phyloP scores from a whole-genome alignment of 2,888 invertebrate species.

The Hemicrepidius hirtus region DNA sequence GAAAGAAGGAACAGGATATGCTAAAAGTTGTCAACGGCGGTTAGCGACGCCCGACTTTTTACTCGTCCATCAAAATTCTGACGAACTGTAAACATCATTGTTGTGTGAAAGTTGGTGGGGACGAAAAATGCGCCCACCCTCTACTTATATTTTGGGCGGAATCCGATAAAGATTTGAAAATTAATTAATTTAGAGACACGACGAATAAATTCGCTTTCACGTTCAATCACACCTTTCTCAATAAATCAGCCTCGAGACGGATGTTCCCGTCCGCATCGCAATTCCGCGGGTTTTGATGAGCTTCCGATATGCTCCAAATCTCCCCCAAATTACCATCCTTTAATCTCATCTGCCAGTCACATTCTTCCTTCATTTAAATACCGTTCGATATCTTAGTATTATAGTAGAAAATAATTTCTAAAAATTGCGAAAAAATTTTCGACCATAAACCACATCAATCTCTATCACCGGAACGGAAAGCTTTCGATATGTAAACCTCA shows the following conservation, averaged over 20 bases:
- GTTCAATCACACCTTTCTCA: slow-evolving; percentile 54
- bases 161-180: slow-evolving; percentile 41
- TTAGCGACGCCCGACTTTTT: slow-evolving; percentile 33
- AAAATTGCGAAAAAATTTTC: slow-evolving; percentile 38
- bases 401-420: slow-evolving; percentile 45
- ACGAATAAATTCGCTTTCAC: slow-evolving; percentile 47
- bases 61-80: slow-evolving; percentile 33
- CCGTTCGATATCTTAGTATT: slow-evolving; percentile 38
- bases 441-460: slow-evolving; percentile 37
- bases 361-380: slow-evolving; percentile 58
- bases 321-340: slow-evolving; percentile 68
- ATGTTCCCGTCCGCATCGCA: slow-evolving; percentile 67
- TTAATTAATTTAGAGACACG: slow-evolving; percentile 49
- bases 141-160: background rate
- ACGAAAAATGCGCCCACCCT: background rate
- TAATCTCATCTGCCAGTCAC: slow-evolving; percentile 64
- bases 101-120: background rate
- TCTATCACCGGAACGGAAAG: slow-evolving; percentile 42
- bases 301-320: slow-evolving; percentile 70
- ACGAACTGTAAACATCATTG: slow-evolving; percentile 25
- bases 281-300: slow-evolving; percentile 70
- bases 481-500: slow-evolving; percentile 46
- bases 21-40: slow-evolving; percentile 42
- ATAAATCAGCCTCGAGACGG: slow-evolving; percentile 66
- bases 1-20: slow-evolving; percentile 43